Conservation (phyloP, 1,140 invertebrate genomes). For the Anoplophora glabripennis region DNA sequence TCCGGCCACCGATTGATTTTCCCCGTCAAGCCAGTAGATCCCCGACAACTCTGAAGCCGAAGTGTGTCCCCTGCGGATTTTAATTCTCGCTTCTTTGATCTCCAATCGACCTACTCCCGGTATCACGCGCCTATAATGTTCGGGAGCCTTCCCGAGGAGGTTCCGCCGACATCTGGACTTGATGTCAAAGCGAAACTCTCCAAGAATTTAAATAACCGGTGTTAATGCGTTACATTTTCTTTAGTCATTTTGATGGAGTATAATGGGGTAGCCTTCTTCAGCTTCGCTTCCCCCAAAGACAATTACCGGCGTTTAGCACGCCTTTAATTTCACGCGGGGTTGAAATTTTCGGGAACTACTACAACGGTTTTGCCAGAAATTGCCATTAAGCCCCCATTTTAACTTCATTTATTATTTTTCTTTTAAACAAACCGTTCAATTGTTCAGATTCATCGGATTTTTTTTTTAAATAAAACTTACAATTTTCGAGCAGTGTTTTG, state of each 20-base stretch:
- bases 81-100: conserved; percentile 37
- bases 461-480: too few species aligned
- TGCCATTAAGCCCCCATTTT: too few species aligned
- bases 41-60: too few species aligned
- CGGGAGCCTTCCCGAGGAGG: conserved; percentile 21
- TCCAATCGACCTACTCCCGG: conserved; percentile 29
- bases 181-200: conserved; percentile 31
- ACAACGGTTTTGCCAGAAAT: too few species aligned
- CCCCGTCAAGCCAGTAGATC: too few species aligned
- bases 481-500: too few species aligned
- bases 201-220: conserved; percentile 31
- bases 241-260: background rate
- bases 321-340: background rate
- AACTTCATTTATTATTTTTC: too few species aligned
- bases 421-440: too few species aligned
- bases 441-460: too few species aligned
- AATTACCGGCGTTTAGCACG: background rate
- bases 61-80: conserved; percentile 36
- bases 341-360: too few species aligned
- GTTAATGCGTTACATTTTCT: conserved; percentile 19
- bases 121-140: conserved; percentile 32
- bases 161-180: conserved; percentile 37
- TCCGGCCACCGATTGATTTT: too few species aligned
- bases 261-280: background rate
- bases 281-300: background rate